These are phyloP conservation scores for Gallinago nigripennis DNA, from an alignment of 2,797 vertebrate genomes.

Conservation along the genomic window DNA sequence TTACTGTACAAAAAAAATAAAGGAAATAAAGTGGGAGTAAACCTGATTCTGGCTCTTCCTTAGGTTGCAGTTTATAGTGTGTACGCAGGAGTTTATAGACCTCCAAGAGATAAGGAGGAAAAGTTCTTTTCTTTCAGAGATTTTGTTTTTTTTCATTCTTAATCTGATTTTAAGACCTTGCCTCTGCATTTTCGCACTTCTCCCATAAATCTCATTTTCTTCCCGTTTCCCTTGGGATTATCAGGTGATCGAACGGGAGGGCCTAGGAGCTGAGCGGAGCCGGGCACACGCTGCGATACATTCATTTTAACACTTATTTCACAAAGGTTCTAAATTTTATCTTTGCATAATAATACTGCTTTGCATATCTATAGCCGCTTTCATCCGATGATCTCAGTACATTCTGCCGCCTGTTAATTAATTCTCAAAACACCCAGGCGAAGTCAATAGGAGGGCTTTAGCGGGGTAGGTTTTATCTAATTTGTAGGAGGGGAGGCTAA, in stretches of 20 bases:
- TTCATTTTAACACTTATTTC: slow-evolving; percentile 51
- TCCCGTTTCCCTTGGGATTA: background rate
- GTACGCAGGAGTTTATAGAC: background rate
- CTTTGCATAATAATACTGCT: slow-evolving; percentile 52
- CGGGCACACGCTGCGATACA: background rate
- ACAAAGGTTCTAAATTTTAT: slow-evolving; percentile 38
- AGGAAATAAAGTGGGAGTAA: background rate
- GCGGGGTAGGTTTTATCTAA: background rate
- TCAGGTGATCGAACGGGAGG: background rate
- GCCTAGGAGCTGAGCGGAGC: background rate
- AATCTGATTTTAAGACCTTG: slow-evolving; percentile 43
- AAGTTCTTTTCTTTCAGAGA: slow-evolving; percentile 3
- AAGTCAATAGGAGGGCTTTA: background rate
- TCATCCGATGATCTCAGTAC: slow-evolving; percentile 14
- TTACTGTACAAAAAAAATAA: background rate
- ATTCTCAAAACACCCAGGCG: background rate
- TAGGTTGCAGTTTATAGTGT: background rate
- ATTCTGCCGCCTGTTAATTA: slow-evolving; percentile 37
- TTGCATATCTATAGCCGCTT: slow-evolving; percentile 49
- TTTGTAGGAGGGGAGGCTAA: background rate
- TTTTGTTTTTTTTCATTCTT: background rate
- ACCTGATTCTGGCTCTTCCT: background rate
- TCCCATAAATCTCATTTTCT: slow-evolving; percentile 40
- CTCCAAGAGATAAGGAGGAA: background rate
- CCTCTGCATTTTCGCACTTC: slow-evolving; percentile 9